These are phyloP conservation scores for Drosophila subobscura DNA, from an alignment of 1,140 invertebrate genomes.

Conservation along the genomic window DNA sequence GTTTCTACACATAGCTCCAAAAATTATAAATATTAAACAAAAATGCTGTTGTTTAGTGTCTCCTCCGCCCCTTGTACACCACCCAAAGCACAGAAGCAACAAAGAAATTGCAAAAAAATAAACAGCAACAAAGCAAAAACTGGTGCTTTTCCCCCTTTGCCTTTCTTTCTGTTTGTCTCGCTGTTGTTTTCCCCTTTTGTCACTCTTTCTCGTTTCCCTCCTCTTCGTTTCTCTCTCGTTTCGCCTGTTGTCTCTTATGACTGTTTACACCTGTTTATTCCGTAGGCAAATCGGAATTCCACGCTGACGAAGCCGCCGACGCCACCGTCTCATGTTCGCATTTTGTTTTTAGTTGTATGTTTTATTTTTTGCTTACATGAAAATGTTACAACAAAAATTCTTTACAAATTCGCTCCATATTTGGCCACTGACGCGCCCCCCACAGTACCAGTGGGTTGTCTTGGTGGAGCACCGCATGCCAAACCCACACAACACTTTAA, in stretches of 20 bases:
- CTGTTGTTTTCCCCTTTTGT: conserved; percentile 15
- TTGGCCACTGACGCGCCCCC: conserved; percentile 46
- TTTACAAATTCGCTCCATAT: conserved; percentile 45
- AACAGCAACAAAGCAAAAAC: conserved; percentile 6
- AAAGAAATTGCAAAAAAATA: conserved; percentile 22
- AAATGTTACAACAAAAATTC: conserved; percentile 54
- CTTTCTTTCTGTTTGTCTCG: conserved; percentile 12
- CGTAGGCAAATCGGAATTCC: too few species aligned
- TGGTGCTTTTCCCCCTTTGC: conserved; percentile 5
- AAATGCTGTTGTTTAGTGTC: not conserved
- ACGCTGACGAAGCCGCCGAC: conserved; percentile 6
- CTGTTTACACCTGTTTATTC: conserved; percentile 62
- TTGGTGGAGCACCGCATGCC: conserved; percentile 48
- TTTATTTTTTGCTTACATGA: conserved; percentile 43
- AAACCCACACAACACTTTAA: conserved; percentile 46
- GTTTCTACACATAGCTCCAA: too few species aligned
- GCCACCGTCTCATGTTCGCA: conserved; percentile 15
- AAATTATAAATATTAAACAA: too few species aligned
- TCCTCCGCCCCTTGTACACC: not conserved
- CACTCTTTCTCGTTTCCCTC: conserved; percentile 6
- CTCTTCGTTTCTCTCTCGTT: conserved; percentile 11
- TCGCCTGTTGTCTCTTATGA: conserved; percentile 39
- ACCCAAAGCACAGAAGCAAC: conserved; percentile 17
- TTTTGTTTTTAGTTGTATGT: conserved; percentile 37
- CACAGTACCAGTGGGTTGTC: conserved; percentile 11